Conservation (phyloP, 2,888 invertebrate species). For the Rapana venosa region DNA sequence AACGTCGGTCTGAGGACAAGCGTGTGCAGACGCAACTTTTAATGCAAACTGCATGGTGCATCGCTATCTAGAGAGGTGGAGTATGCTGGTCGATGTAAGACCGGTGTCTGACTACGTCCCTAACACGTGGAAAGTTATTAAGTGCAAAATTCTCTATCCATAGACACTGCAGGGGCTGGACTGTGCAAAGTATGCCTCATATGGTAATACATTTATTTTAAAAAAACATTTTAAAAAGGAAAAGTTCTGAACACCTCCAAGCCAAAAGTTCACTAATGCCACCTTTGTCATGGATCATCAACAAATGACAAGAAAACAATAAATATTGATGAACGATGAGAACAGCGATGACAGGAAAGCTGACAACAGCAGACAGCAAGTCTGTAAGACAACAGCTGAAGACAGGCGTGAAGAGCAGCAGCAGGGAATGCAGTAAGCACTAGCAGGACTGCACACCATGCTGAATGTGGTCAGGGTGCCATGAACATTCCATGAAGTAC, state of each 20-base stretch:
- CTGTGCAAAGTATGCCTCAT: background rate
- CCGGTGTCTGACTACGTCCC: background rate
- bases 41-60: no score
- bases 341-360: no score
- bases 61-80: no score
- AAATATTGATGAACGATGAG: no score
- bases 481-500: background rate
- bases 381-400: no score
- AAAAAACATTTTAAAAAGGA: background rate
- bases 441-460: background rate
- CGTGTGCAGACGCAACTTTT: no score
- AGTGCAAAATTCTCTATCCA: background rate
- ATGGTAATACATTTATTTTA: background rate
- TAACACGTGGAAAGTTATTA: no score
- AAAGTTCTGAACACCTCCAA: background rate
- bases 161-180: background rate
- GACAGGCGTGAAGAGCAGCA: background rate
- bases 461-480: background rate
- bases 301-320: no score
- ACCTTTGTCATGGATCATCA: no score
- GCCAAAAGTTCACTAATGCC: background rate
- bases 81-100: background rate
- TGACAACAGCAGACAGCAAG: background rate
- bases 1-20: no score
- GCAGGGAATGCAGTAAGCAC: constrained; percentile 15